phyloP scores from a whole-genome alignment of 2,797 vertebrate genomes.

The Corythornis leucogaster region DNA sequence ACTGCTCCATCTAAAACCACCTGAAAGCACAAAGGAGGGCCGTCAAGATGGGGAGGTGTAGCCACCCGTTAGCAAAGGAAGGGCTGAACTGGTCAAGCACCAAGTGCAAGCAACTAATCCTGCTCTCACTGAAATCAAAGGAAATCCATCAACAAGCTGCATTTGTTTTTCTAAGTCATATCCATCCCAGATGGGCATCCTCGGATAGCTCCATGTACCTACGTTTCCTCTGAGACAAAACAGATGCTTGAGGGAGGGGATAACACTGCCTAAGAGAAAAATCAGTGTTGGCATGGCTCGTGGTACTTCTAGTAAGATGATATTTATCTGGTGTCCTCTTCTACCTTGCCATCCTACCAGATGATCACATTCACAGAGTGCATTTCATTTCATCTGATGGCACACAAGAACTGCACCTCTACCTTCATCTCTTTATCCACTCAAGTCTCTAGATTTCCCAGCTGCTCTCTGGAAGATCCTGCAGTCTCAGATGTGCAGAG shows the following conservation, averaged over 20 bases:
- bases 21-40: constrained; percentile 69
- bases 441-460: background rate
- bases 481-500: background rate
- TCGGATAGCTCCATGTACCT: background rate
- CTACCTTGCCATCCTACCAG: background rate
- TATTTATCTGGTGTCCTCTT: background rate
- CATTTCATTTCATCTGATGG: background rate
- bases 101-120: background rate
- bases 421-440: background rate
- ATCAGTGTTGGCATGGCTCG: rapidly evolving
- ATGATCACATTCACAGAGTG: background rate
- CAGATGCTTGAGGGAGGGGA: background rate
- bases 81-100: background rate
- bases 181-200: background rate
- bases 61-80: background rate
- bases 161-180: background rate
- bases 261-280: background rate
- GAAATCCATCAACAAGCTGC: background rate
- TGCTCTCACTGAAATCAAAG: background rate
- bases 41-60: background rate
- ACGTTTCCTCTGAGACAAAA: background rate
- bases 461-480: background rate
- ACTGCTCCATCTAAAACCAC: constrained; percentile 83
- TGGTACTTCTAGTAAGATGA: background rate
- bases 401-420: background rate